Base-by-base conservation (phyloP, 2,113 vertebrate genomes). In the Struthio camelus region DNA sequence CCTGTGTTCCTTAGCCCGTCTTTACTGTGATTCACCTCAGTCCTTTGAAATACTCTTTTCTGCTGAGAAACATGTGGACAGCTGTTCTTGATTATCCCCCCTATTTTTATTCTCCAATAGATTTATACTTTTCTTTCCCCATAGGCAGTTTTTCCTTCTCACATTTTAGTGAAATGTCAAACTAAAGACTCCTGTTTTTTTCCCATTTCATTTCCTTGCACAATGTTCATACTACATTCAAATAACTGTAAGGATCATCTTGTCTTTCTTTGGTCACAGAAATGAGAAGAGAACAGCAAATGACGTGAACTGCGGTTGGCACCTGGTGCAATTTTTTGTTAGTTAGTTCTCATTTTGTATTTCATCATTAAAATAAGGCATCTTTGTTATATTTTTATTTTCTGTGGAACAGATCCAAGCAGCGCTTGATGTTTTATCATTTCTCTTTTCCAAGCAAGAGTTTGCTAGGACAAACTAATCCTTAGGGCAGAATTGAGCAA, bases 391-490 rank as follows among this genome's bases (percentile, higher is more conserved):
- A 56, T 64, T 89, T 61, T 34, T 87, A 59, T 62, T 53, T 92
- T 44, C 13, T 28, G 42, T 91, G 78, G 83, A 83, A 71, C 58
- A 78, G 38, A 87, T 91, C 69, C 92, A 76, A 88, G 50, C 25
- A 71, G 32, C 5, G 8, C 77, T 87, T 85, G 61, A 78, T 94
- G 28, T 89, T 93, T 80, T 87, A 34, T 81, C 71, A 30, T 78
- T 59, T 77, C 59, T 75, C 30, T 82, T 85, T 61, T 42, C 78
- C 64, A 96, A 92, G 71, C 46, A 84, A 42, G 67, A 75, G 38
- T 70, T 94, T 93, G 64, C 73, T 70, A 36, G 48, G 76, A 89
- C 67, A 94, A 79, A 67, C 79, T 90, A 73, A 88, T 93, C 81
- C 0, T 0, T 50, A 79, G 88, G 84, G 75, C 77, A 80, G 56